phyloP scores from a whole-genome alignment of 2,888 invertebrate species.

The Pycnomerus fuliginosus region DNA sequence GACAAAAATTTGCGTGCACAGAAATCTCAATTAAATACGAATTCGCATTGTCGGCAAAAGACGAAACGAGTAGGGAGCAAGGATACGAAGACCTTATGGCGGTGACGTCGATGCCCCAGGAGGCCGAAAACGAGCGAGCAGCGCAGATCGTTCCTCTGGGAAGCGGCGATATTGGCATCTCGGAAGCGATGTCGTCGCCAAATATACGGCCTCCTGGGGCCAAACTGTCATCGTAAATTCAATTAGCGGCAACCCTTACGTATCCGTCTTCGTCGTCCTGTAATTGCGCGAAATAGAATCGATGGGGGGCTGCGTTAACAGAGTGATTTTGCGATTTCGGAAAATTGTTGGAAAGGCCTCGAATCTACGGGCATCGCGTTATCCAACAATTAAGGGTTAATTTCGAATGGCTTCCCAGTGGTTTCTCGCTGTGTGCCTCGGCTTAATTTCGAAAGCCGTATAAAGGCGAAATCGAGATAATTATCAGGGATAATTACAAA shows the following conservation, averaged over 20 bases:
- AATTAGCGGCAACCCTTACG: conserved; percentile 48
- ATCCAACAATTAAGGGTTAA: conserved; percentile 25
- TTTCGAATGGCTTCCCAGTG: conserved; percentile 17
- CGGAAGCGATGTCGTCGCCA: conserved; percentile 51
- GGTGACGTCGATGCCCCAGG: conserved; percentile 21
- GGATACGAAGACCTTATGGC: too few relatives aligned
- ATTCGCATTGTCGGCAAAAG: too few relatives aligned
- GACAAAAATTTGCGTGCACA: too few relatives aligned
- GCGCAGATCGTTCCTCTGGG: conserved; percentile 50
- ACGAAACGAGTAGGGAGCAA: too few relatives aligned
- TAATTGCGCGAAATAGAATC: background rate
- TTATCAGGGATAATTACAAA: conserved; percentile 41
- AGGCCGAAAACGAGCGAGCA: conserved; percentile 32
- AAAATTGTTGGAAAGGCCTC: too few relatives aligned
- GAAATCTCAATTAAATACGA: too few relatives aligned
- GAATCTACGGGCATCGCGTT: too few relatives aligned
- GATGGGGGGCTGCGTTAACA: background rate
- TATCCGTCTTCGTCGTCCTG: conserved; percentile 34
- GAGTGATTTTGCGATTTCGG: too few relatives aligned
- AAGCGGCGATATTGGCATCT: conserved; percentile 50
- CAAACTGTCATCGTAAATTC: conserved; percentile 53
- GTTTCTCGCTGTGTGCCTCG: conserved; percentile 22
- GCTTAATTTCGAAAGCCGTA: conserved; percentile 39
- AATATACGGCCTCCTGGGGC: conserved; percentile 52
- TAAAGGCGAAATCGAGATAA: conserved; percentile 41